Evolutionary conservation across 2,888 invertebrate genomes (phyloP), one percentile per base, ranked within the genome.

Genomic region (Subacronicta megacephala): DNA sequence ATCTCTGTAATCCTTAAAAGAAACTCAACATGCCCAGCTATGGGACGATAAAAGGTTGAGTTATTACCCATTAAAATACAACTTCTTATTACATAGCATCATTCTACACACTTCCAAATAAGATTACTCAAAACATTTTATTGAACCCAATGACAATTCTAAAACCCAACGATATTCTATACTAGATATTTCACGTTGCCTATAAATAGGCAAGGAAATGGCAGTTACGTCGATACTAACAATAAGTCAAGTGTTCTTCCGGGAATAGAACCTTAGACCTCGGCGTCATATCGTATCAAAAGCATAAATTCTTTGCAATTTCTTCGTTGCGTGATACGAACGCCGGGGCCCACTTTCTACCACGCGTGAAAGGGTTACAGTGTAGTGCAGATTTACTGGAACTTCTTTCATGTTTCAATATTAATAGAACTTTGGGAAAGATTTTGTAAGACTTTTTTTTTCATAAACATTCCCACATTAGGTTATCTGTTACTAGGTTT

Each of bases 251-350:
- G 61, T 72, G 62, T 61, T 68, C 72, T 84, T 81, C 84, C 83
- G 80, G 85, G 84, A 78, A 81, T 65, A 70, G 82, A 88, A 89
- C 85, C 86, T 82, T 61, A 81, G 87, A 83, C 89, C 85, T 77
- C 80, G 75, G 81, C 79, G 68, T 86, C 86, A 88, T 85, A 88
- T 87, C 85, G 87, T 87, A 86, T 90, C 85, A 87, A 87, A 89
- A 88, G 87, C 91, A 91, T 93, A 93, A 93, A 93, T 93, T 92
- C 93, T 93, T 93, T 92, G 87, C 92, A 84, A 93, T 92, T 92
- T 90, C 91, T 92, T 90, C 80, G 87, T 93, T 92, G 93, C 93
- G 93, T 94, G 93, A 85, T 88, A 82, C 78, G 75, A 82, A 72
- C 73, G 77, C 82, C 81, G 87, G 89, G 89, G 85, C 90, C 92